Evolutionary conservation across 2,113 vertebrate species (phyloP).

Genomic region (Hypomesus transpacificus): DNA sequence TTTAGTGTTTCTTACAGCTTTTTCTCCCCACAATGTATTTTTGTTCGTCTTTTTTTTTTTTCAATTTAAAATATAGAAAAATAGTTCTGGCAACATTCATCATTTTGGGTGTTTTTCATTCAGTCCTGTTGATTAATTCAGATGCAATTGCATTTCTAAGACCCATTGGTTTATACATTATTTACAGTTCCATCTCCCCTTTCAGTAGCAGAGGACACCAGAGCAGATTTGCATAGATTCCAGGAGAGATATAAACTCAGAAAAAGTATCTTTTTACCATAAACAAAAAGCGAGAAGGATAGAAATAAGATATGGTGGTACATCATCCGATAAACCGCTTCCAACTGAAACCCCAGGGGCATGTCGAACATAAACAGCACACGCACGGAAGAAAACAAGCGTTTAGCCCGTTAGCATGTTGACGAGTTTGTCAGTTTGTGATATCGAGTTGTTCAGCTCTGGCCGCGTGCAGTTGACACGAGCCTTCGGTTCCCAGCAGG

Average conservation of each 20-base stretch:
- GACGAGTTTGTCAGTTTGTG: no score
- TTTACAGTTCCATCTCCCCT: constrained; percentile 55
- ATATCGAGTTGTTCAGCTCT: no score
- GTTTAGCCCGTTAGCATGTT: no score
- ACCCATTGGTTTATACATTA: constrained; percentile 54
- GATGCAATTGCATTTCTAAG: constrained; percentile 30
- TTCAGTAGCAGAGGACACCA: constrained; percentile 40
- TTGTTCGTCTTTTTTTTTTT: constrained; percentile 42
- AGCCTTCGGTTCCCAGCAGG: no score
- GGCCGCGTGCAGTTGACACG: no score
- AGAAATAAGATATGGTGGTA: neutral
- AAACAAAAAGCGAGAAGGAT: neutral
- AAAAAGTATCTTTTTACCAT: neutral
- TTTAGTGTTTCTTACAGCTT: constrained; percentile 71
- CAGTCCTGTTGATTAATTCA: constrained; percentile 49
- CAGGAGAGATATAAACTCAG: constrained; percentile 39
- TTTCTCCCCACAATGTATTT: constrained; percentile 48
- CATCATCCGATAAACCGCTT: no score
- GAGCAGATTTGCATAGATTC: constrained; percentile 75
- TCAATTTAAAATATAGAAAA: constrained; percentile 74
- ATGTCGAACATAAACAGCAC: no score
- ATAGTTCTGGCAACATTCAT: constrained; percentile 77
- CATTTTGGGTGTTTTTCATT: constrained; percentile 59
- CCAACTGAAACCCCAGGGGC: no score
- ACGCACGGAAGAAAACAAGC: no score